Evolutionary conservation across 2,797 vertebrate genomes (phyloP).

Genomic region (Aselliscus stoliczkanus): DNA sequence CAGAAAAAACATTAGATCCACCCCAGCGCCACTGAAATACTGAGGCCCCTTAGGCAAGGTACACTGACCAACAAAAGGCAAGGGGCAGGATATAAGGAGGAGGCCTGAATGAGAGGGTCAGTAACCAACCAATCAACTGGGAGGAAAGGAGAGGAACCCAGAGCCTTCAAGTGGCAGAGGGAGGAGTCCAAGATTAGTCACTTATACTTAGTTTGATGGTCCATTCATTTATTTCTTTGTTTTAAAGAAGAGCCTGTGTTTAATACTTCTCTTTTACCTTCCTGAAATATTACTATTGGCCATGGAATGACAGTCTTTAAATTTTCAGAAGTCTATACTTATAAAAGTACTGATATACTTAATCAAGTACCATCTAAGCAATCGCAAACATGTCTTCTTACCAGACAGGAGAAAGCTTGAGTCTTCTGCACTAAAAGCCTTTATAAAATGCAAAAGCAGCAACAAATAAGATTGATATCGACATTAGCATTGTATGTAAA

Average conservation of each 20-base stretch:
- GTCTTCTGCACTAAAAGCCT: neutral
- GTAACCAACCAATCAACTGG: neutral
- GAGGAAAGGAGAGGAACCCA: neutral
- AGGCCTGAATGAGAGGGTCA: neutral
- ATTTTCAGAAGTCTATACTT: neutral
- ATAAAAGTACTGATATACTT: neutral
- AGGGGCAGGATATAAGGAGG: rapidly evolving
- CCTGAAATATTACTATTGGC: neutral
- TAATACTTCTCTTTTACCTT: neutral
- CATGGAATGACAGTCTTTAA: neutral
- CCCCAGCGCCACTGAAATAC: neutral
- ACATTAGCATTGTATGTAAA: neutral
- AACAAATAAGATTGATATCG: neutral
- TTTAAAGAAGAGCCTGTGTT: neutral
- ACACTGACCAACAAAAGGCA: neutral
- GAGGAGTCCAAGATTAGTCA: constrained; percentile 21
- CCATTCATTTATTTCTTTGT: neutral
- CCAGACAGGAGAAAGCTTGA: neutral
- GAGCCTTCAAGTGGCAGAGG: neutral
- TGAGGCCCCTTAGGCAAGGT: neutral
- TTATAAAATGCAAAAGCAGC: neutral
- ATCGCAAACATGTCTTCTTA: neutral
- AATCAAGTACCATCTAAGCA: neutral
- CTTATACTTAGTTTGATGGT: neutral
- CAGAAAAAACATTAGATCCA: constrained; percentile 68